A percentile compares a stretch with the other conserved stretches of the same genome.
Conservation (phyloP, 2,888 invertebrate species). For the Drosophila fulvimacula region DNA sequence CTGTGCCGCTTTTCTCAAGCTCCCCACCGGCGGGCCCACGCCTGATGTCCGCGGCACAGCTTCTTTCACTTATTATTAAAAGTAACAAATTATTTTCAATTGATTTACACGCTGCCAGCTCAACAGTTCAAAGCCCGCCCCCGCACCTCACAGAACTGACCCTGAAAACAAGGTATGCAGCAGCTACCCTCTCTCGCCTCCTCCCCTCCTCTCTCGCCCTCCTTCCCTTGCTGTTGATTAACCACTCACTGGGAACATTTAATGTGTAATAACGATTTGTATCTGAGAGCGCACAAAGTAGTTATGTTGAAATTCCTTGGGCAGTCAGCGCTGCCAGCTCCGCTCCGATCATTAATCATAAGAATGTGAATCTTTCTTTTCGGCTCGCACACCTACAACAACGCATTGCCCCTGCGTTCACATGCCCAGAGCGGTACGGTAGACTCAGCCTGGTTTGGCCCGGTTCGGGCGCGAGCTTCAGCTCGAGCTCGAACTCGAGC, state of each 20-base stretch:
- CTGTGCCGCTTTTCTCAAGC: conserved; percentile 54
- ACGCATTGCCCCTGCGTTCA: conserved; percentile 28
- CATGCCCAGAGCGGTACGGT: conserved; percentile 18
- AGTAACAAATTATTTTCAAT: conserved; percentile 84
- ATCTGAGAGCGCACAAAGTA: conserved; percentile 77
- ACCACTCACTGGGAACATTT: conserved; percentile 83
- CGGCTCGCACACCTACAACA: conserved; percentile 62
- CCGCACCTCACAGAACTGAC: background rate
- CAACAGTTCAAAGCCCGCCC: conserved; percentile 53
- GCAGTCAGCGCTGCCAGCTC: conserved; percentile 51
- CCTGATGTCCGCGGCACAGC: conserved; percentile 59
- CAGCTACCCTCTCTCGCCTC: background rate
- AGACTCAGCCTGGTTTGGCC: background rate
- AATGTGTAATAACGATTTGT: conserved; percentile 84
- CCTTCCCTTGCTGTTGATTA: conserved; percentile 67
- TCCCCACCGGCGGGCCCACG: conserved; percentile 38
- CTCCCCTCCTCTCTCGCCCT: background rate
- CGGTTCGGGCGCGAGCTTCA: conserved; percentile 4
- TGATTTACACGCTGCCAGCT: conserved; percentile 81
- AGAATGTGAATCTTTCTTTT: conserved; percentile 78
- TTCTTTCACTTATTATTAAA: conserved; percentile 82
- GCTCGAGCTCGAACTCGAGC: conserved; percentile 14
- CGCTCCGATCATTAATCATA: conserved; percentile 72
- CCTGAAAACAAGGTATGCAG: conserved; percentile 12
- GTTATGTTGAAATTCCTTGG: conserved; percentile 83